These are phyloP conservation scores for Maniola jurtina DNA, from an alignment of 1,140 invertebrate species.

Conservation along the genomic window DNA sequence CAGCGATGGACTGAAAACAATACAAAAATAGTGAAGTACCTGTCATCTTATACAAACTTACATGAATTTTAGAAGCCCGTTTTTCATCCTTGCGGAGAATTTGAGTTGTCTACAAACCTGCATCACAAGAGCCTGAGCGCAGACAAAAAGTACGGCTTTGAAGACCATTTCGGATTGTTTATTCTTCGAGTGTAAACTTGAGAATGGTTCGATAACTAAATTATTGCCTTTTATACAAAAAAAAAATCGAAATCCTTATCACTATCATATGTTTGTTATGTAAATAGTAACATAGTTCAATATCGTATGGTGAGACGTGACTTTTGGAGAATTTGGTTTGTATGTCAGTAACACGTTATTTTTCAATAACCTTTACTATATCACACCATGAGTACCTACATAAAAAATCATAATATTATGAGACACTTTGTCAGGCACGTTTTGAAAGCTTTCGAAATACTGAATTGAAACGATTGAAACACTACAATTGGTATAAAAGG, in stretches of 20 bases:
- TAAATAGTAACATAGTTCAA: not conserved
- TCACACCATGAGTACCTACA: too few species aligned
- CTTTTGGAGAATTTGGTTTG: not conserved
- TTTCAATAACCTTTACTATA: too few species aligned
- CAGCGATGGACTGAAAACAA: constrained; percentile 25
- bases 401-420: too few species aligned
- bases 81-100: too few species aligned
- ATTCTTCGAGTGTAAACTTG: constrained; percentile 4
- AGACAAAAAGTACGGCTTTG: constrained; percentile 33
- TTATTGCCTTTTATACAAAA: not conserved
- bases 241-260: not conserved
- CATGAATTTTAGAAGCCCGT: too few species aligned
- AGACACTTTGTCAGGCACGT: too few species aligned
- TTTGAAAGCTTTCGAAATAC: too few species aligned
- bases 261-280: not conserved
- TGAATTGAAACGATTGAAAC: too few species aligned
- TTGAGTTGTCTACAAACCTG: constrained; percentile 26
- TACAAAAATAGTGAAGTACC: constrained; percentile 4
- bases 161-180: constrained; percentile 8
- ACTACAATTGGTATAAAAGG: too few species aligned
- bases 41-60: not conserved
- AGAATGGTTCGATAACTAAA: not conserved
- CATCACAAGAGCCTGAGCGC: constrained; percentile 35
- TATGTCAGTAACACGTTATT: too few species aligned
- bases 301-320: not conserved